Evolutionary conservation across 2,797 vertebrate genomes (phyloP), one percentile per base, ranked within the genome.

Genomic region (Botia kubotai): DNA sequence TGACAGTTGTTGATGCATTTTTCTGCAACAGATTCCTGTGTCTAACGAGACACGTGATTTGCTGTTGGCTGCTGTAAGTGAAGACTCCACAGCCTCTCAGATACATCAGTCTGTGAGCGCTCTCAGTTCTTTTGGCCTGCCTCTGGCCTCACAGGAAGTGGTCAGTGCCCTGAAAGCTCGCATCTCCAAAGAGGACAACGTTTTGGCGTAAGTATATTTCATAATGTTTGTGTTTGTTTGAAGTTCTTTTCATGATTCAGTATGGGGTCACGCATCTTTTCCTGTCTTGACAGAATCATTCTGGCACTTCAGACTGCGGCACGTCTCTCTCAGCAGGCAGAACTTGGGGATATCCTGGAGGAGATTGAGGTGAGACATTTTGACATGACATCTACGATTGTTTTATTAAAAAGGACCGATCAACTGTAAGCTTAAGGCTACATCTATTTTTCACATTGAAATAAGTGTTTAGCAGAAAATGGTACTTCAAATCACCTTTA

Each of bases 11-110:
- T 65, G 8, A 17, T 65, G 12, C 33, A 26, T 63, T 60, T 67
- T 23, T 7, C 48, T 23, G 23, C 39, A 48, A 60, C 86, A 99
- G 98, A 96, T 98, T 75, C 93, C 94, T 0, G 89, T 99, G 83
- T 97, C 96, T 57, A 99, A 99, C 33, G 98, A 99, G 89, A 99
- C 98, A 11, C 95, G 96, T 16, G 97, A 99, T 84, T 92, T 97
- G 82, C 95, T 99, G 12, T 92, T 97, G 87, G 97, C 96, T 23
- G 94, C 96, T 3, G 94, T 99, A 58, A 99, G 97, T 2, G 98
- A 99, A 86, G 97, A 99, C 84, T 98, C 98, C 0, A 94, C 96
- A 0, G 85, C 98, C 87, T 88, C 91, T 48, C 98, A 98, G 92
- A 99, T 99, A 85, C 95, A 97, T 84, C 96, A 96, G 0, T 96